These are phyloP conservation scores for Archocentrus centrarchus DNA, from an alignment of 2,113 vertebrate genomes.

Conservation along the genomic window DNA sequence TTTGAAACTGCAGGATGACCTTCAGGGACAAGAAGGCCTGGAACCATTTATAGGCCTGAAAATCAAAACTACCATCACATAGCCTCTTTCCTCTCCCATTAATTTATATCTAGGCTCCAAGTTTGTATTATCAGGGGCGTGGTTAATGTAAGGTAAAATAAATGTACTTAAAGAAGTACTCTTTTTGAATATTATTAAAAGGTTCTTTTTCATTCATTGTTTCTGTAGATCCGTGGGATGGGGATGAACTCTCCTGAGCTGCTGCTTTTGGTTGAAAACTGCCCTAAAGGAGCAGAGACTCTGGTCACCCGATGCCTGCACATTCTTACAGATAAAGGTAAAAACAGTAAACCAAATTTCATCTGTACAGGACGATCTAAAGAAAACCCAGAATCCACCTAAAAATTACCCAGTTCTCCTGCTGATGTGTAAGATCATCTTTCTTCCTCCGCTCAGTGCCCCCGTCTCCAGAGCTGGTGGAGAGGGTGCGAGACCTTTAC, in stretches of 20 bases:
- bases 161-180: neutral
- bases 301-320: constrained; percentile 94
- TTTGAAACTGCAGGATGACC: neutral
- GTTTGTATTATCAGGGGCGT: neutral
- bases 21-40: neutral
- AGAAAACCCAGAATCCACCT: neutral
- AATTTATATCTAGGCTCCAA: neutral
- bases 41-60: neutral
- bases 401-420: neutral
- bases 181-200: neutral
- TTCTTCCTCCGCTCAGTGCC: constrained; percentile 80
- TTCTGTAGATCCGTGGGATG: constrained; percentile 91
- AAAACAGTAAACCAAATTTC: neutral
- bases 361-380: no score
- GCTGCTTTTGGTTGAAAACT: constrained; percentile 93
- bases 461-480: constrained; percentile 94
- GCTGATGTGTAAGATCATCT: neutral
- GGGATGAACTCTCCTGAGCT: constrained; percentile 97
- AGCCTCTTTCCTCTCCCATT: neutral
- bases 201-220: neutral
- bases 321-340: constrained; percentile 96
- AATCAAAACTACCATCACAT: neutral
- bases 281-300: constrained; percentile 94
- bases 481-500: constrained; percentile 93
- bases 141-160: neutral